Evolutionary conservation across 2,888 invertebrate species (phyloP).

Genomic region (Dynastes tityus): DNA sequence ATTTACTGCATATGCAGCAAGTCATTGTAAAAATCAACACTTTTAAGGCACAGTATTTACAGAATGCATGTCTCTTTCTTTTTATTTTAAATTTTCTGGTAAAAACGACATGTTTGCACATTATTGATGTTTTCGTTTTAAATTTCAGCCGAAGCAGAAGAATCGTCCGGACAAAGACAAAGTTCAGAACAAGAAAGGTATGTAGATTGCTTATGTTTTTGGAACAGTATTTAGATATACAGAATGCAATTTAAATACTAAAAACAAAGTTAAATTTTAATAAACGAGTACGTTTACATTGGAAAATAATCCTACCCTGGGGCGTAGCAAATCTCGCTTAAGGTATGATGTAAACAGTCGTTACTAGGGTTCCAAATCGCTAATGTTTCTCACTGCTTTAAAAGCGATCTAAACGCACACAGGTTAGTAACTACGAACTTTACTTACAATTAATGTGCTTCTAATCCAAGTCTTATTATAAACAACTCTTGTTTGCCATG

Average conservation of each 20-base stretch:
- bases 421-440: too few relatives aligned
- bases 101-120: constrained; percentile 5
- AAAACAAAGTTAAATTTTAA: not conserved
- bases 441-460: too few relatives aligned
- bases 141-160: constrained; percentile 65
- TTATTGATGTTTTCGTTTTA: constrained; percentile 51
- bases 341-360: too few relatives aligned
- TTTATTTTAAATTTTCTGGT: constrained; percentile 11
- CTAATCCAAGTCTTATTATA: too few relatives aligned
- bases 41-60: constrained; percentile 22
- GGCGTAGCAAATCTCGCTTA: too few relatives aligned
- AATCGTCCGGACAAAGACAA: constrained; percentile 58
- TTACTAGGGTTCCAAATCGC: too few relatives aligned
- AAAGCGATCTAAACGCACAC: too few relatives aligned
- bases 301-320: too few relatives aligned
- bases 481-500: too few relatives aligned
- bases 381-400: too few relatives aligned
- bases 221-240: too few relatives aligned
- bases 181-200: constrained; percentile 54
- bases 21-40: constrained; percentile 38
- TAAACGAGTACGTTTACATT: too few relatives aligned
- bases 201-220: not conserved
- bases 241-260: not conserved
- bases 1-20: constrained; percentile 26
- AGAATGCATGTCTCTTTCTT: constrained; percentile 32